Percentiles rank a stretch among this genome's conserved stretches.
Evolutionary conservation across 2,888 invertebrate species (phyloP).

Genomic region (Agrochola circellaris): DNA sequence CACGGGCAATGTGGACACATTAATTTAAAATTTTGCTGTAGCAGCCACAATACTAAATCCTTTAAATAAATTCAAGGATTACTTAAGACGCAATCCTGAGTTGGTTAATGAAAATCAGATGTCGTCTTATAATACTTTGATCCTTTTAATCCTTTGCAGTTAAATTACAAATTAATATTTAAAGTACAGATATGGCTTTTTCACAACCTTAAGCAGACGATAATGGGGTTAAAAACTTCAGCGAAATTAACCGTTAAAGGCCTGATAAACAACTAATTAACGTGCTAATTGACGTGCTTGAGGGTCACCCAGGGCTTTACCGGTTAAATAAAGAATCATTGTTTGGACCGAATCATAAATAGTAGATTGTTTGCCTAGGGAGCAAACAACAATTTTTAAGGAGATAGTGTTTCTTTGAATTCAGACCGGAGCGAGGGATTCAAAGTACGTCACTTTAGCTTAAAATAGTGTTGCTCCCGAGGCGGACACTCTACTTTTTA

Average conservation of each 20-base stretch:
- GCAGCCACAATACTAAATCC: slow-evolving; percentile 28
- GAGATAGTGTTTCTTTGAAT: too few relatives aligned
- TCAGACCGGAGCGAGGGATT: too few relatives aligned
- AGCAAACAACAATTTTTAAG: too few relatives aligned
- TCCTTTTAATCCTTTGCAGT: slow-evolving; percentile 43
- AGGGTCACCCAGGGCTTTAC: too few relatives aligned
- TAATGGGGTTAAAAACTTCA: background rate
- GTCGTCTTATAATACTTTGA: slow-evolving; percentile 45
- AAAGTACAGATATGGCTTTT: slow-evolving; percentile 8
- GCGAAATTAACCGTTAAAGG: too few relatives aligned
- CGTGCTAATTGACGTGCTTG: too few relatives aligned
- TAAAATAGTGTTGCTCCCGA: too few relatives aligned
- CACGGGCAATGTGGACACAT: background rate
- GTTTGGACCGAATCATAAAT: background rate
- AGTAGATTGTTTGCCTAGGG: too few relatives aligned
- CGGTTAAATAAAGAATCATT: background rate
- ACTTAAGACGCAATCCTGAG: slow-evolving; percentile 23
- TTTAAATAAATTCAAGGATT: slow-evolving; percentile 42
- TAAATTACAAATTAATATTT: slow-evolving; percentile 33
- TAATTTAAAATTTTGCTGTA: slow-evolving; percentile 19
- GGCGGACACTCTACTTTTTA: too few relatives aligned
- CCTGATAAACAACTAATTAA: too few relatives aligned
- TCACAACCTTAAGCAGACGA: background rate
- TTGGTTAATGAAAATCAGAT: slow-evolving; percentile 57
- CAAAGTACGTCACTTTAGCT: too few relatives aligned